Evolutionary conservation across 1,140 invertebrate species (phyloP).

Genomic region (Leptinotarsa lineolata): DNA sequence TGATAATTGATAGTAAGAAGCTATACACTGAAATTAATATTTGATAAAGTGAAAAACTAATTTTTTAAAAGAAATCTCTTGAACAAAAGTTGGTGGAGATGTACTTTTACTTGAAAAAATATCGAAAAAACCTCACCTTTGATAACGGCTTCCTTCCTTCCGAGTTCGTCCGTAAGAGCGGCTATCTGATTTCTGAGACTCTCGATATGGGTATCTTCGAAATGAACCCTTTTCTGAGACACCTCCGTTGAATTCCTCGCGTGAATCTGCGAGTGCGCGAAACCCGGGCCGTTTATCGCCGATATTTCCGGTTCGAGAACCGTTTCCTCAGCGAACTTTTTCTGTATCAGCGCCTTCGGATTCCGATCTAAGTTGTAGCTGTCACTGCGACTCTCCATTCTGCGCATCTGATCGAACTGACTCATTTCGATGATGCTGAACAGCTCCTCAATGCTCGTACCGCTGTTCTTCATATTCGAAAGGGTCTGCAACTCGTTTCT

Average conservation of each 20-base stretch:
- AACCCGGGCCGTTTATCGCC: slow-evolving; percentile 41
- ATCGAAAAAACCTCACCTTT: background rate
- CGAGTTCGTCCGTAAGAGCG: slow-evolving; percentile 33
- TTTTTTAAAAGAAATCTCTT: too few relatives aligned
- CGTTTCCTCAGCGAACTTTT: slow-evolving; percentile 59
- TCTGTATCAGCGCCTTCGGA: slow-evolving; percentile 43
- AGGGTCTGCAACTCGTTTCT: slow-evolving; percentile 57
- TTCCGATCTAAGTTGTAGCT: slow-evolving; percentile 20
- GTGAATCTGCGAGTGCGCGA: background rate
- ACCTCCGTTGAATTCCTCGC: slow-evolving; percentile 47
- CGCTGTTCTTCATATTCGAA: slow-evolving; percentile 49
- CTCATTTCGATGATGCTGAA: slow-evolving; percentile 44
- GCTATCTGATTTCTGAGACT: slow-evolving; percentile 33
- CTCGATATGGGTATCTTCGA: slow-evolving; percentile 42
- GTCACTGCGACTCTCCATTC: slow-evolving; percentile 54
- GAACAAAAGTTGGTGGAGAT: too few relatives aligned
- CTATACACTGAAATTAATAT: too few relatives aligned
- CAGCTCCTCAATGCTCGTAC: slow-evolving; percentile 38
- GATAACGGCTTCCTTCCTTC: slow-evolving; percentile 37
- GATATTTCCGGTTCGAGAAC: slow-evolving; percentile 52
- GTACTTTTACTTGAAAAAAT: background rate
- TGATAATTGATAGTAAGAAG: too few relatives aligned
- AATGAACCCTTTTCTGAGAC: slow-evolving; percentile 50
- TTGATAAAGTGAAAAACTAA: too few relatives aligned
- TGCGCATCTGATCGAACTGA: slow-evolving; percentile 45